phyloP scores from a whole-genome alignment of 2,888 invertebrate species.

The Cloeon dipterum region DNA sequence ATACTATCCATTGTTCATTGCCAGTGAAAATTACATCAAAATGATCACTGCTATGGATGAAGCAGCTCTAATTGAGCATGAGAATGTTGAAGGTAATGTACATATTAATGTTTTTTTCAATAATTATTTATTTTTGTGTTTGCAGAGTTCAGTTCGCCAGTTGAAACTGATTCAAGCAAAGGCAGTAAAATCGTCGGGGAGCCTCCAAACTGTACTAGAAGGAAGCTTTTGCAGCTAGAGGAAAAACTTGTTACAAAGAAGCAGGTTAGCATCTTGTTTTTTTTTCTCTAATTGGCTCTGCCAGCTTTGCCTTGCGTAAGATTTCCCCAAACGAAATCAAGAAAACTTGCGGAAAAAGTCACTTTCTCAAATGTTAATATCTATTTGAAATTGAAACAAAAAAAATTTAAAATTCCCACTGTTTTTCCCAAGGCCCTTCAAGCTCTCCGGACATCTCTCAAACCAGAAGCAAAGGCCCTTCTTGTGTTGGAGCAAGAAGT shows the following conservation, averaged over 20 bases:
- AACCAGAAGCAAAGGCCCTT: conserved; percentile 61
- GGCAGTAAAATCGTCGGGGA: conserved; percentile 20
- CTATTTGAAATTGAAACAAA: not conserved
- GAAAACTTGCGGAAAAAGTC: not conserved
- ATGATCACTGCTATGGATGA: conserved; percentile 40
- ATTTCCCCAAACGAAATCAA: conserved; percentile 4
- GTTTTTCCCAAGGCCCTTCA: conserved; percentile 37
- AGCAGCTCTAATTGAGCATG: conserved; percentile 8
- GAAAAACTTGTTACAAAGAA: conserved; percentile 67
- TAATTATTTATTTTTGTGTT: not conserved
- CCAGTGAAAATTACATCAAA: conserved; percentile 63
- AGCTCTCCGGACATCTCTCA: conserved; percentile 56
- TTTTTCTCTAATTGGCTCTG: too few relatives aligned
- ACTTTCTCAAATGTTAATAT: not conserved
- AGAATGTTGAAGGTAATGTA: not conserved
- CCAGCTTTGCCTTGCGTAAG: too few relatives aligned
- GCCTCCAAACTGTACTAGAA: conserved; percentile 58
- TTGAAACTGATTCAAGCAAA: not conserved
- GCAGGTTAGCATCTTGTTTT: too few relatives aligned
- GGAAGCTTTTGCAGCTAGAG: conserved; percentile 61
- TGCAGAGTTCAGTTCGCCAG: not conserved
- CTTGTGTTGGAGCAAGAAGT: conserved; percentile 62
- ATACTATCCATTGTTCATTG: conserved; percentile 69
- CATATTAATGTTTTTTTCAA: not conserved
- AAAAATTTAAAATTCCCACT: not conserved